Evolutionary conservation across 2,797 vertebrate species (phyloP).

Genomic region (Telmatherina bonti): DNA sequence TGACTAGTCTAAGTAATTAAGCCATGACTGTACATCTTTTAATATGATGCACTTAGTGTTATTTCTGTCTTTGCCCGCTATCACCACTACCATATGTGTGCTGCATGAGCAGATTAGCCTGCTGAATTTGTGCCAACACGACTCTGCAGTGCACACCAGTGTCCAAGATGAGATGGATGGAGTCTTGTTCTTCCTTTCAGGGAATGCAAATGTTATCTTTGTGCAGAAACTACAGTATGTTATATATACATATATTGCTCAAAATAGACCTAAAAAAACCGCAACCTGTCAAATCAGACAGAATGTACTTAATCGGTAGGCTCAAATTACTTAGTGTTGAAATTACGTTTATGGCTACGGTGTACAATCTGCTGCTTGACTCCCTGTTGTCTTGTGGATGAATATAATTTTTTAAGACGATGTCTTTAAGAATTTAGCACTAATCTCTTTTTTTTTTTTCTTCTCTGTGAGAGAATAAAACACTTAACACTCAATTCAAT

Average conservation of each 20-base stretch:
- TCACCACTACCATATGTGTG: slow-evolving; percentile 55
- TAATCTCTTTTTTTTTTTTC: not conserved
- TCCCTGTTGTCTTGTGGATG: slow-evolving; percentile 7
- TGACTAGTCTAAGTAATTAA: slow-evolving; percentile 47
- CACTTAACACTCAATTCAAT: not conserved
- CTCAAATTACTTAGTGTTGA: not conserved
- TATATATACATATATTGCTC: not conserved
- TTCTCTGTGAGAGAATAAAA: not conserved
- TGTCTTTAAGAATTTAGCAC: not conserved
- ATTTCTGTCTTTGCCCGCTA: slow-evolving; percentile 52
- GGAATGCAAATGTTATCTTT: slow-evolving; percentile 7
- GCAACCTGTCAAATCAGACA: not conserved
- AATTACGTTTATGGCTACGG: not conserved
- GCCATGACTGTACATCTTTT: slow-evolving; percentile 31
- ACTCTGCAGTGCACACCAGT: slow-evolving; percentile 40
- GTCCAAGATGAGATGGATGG: slow-evolving; percentile 15
- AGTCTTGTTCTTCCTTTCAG: slow-evolving; percentile 11
- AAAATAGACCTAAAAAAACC: not conserved
- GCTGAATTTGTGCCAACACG: slow-evolving; percentile 41
- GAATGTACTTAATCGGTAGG: not conserved
- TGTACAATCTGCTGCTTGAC: not conserved
- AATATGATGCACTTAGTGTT: slow-evolving; percentile 34
- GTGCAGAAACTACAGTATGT: not conserved
- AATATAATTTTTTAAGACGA: not conserved
- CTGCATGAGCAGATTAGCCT: slow-evolving; percentile 50